Percentiles rank a stretch among this genome's conserved stretches.
Evolutionary conservation across 1,140 invertebrate species (phyloP).

Genomic region (Tetragonula clypearis): DNA sequence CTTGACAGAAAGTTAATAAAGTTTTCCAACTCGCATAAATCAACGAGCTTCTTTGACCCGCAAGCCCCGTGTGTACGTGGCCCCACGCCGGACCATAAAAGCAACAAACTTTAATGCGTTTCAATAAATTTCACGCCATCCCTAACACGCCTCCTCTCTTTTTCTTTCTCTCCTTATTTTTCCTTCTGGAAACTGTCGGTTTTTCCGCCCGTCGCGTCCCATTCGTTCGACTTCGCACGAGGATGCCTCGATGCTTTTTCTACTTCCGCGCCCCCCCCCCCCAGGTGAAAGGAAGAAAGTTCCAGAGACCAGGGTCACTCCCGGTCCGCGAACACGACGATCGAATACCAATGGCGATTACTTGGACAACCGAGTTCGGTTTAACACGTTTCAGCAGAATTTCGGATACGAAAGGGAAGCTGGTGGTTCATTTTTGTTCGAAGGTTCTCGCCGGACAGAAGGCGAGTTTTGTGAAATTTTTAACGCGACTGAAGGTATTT

Average conservation of each 20-base stretch:
- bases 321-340: neutral
- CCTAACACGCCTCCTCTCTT: neutral
- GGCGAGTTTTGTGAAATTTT: neutral
- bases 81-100: conserved; percentile 53
- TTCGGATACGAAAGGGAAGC: neutral
- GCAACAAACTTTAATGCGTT: conserved; percentile 71
- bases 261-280: neutral
- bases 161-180: neutral
- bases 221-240: conserved; percentile 37
- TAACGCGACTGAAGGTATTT: neutral
- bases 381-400: neutral
- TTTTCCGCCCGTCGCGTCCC: neutral
- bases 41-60: conserved; percentile 67
- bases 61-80: conserved; percentile 28
- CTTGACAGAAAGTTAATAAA: conserved; percentile 74
- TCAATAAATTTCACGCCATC: conserved; percentile 60
- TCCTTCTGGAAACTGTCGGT: neutral
- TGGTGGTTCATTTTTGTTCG: neutral
- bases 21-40: conserved; percentile 75
- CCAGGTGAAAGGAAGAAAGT: conserved; percentile 1
- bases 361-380: neutral
- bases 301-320: conserved; percentile 10
- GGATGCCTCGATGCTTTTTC: conserved; percentile 3
- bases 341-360: conserved; percentile 36
- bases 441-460: neutral